Evolutionary conservation across 2,797 vertebrate species (phyloP).

Genomic region (Cyprinodon diabolis): DNA sequence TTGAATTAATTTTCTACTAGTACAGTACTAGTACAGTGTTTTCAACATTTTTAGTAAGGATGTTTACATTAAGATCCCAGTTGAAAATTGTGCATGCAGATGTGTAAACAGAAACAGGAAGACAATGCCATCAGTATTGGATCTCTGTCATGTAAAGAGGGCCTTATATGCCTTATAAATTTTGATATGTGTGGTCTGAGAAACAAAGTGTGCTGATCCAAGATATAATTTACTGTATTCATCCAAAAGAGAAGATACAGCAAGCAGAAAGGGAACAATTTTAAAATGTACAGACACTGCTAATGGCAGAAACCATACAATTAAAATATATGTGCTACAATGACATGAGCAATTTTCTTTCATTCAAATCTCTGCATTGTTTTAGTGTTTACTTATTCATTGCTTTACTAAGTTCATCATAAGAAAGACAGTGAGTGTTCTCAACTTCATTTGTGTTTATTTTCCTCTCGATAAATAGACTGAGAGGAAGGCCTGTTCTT

Average conservation of each 20-base stretch:
- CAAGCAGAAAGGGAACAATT: slow-evolving; percentile 3
- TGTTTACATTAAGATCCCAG: too few relatives aligned
- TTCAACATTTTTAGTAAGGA: too few relatives aligned
- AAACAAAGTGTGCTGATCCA: slow-evolving; percentile 14
- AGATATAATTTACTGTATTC: slow-evolving; percentile 20
- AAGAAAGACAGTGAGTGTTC: slow-evolving; percentile 34
- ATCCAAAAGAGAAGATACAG: slow-evolving; percentile 13
- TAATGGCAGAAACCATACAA: slow-evolving; percentile 18
- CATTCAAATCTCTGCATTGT: slow-evolving; percentile 15
- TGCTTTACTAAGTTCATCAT: slow-evolving; percentile 43
- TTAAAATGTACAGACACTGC: slow-evolving; percentile 6
- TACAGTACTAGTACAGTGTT: too few relatives aligned
- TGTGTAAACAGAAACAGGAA: too few relatives aligned
- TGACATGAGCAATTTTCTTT: slow-evolving; percentile 6
- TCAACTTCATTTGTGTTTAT: slow-evolving; percentile 68
- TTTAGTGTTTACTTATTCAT: slow-evolving; percentile 19
- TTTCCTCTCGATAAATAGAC: slow-evolving; percentile 57
- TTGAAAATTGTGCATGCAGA: too few relatives aligned
- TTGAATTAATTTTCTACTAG: too few relatives aligned
- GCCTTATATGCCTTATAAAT: neutral
- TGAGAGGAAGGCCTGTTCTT: slow-evolving; percentile 48
- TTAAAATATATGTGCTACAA: slow-evolving; percentile 9
- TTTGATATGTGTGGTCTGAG: neutral
- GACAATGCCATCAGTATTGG: too few relatives aligned
- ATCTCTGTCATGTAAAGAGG: too few relatives aligned